Conservation (phyloP, 1,140 invertebrate genomes). For the Schlechtendalia chinensis region DNA sequence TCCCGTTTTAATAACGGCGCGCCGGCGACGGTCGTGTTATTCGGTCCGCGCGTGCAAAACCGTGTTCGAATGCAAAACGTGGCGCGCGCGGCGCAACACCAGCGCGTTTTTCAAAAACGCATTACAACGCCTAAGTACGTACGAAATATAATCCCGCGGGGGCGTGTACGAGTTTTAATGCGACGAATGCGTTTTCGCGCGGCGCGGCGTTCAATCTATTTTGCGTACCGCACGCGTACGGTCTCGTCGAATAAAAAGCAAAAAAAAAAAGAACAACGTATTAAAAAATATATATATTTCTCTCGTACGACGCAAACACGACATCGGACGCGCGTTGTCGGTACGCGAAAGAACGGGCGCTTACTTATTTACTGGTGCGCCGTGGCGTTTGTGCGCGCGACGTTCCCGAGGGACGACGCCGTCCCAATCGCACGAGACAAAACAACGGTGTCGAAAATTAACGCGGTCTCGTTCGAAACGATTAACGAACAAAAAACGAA, state of each 20-base stretch:
- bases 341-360: too few relatives aligned
- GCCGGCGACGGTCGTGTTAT: too few relatives aligned
- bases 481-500: neutral
- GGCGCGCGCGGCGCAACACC: neutral
- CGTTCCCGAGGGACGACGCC: conserved; percentile 15
- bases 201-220: too few relatives aligned
- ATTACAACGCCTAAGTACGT: neutral
- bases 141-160: neutral
- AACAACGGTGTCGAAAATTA: conserved; percentile 34
- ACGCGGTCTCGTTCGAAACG: neutral
- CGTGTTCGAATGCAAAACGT: conserved; percentile 43
- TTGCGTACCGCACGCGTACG: too few relatives aligned
- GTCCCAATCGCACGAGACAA: conserved; percentile 16
- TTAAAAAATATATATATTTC: too few relatives aligned
- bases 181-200: neutral
- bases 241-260: too few relatives aligned
- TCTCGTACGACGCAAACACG: too few relatives aligned
- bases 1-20: conserved; percentile 10
- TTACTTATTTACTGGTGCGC: too few relatives aligned
- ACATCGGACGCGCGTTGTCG: too few relatives aligned
- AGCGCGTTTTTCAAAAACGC: conserved; percentile 10
- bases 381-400: neutral
- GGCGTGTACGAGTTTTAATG: neutral
- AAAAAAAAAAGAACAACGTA: too few relatives aligned
- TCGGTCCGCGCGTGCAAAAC: too few relatives aligned